Percentiles rank a stretch among this genome's conserved stretches.
Evolutionary conservation across 1,140 invertebrate genomes (phyloP).

Genomic region (Kradibia gibbosae): DNA sequence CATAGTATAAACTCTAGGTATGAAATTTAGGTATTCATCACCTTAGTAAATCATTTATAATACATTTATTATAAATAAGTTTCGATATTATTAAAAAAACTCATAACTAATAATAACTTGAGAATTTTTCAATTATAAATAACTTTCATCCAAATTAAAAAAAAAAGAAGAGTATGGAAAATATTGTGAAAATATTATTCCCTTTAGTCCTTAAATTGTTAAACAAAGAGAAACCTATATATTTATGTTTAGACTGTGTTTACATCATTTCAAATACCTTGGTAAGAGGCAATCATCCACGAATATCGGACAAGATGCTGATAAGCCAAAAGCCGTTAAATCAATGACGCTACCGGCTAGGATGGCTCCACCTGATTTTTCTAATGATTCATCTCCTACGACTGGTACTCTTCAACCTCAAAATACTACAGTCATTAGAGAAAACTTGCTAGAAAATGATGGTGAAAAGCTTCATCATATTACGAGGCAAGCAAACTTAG

Average conservation of each 20-base stretch:
- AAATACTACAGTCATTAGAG: conserved; percentile 66
- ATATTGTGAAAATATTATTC: too few species aligned
- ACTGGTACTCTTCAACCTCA: conserved; percentile 75
- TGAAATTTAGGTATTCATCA: too few species aligned
- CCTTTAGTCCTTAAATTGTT: too few species aligned
- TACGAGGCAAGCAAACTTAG: conserved; percentile 88
- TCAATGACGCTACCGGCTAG: conserved; percentile 85
- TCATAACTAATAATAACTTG: too few species aligned
- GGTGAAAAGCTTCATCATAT: conserved; percentile 77
- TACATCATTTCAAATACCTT: conserved; percentile 91
- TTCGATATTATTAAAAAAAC: too few species aligned
- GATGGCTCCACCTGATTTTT: conserved; percentile 81
- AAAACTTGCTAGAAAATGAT: conserved; percentile 77
- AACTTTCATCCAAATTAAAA: too few species aligned
- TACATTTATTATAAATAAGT: too few species aligned
- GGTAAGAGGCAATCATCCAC: conserved; percentile 83
- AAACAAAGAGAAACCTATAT: too few species aligned
- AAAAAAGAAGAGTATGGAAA: too few species aligned
- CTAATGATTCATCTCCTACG: conserved; percentile 63
- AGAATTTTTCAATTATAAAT: too few species aligned
- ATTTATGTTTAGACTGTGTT: conserved; percentile 78
- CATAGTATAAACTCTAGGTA: too few species aligned
- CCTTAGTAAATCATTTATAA: too few species aligned
- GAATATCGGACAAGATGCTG: conserved; percentile 68
- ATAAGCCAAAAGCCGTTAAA: conserved; percentile 74